Conservation (phyloP, 2,888 invertebrate genomes). For the Drosophila monieri region DNA sequence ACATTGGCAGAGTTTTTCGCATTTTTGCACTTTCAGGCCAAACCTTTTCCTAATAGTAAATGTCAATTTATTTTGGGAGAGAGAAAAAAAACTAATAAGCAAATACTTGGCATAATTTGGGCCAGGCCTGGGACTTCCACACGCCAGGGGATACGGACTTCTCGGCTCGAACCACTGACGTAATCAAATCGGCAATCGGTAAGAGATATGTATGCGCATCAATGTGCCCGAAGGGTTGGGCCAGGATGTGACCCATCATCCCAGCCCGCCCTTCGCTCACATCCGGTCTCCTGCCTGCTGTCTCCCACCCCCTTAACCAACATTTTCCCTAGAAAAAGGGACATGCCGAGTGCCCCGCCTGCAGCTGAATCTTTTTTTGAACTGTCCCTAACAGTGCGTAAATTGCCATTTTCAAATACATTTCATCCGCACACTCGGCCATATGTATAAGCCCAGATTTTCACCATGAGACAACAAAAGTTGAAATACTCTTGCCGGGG, state of each 20-base stretch:
- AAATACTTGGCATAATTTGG: conserved; percentile 78
- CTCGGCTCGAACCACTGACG: conserved; percentile 62
- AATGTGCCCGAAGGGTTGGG: conserved; percentile 63
- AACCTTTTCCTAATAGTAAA: conserved; percentile 75
- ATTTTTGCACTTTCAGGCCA: conserved; percentile 60
- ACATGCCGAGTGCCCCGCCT: conserved; percentile 54
- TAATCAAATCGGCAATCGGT: conserved; percentile 76
- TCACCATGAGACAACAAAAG: conserved; percentile 39
- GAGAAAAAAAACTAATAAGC: conserved; percentile 67
- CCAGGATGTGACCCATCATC: conserved; percentile 13
- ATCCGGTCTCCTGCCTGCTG: neutral
- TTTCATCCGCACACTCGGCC: conserved; percentile 57
- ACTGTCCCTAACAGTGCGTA: conserved; percentile 70
- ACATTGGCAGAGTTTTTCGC: conserved; percentile 63
- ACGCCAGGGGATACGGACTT: conserved; percentile 59
- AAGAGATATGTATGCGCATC: conserved; percentile 69
- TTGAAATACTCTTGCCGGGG: conserved; percentile 35
- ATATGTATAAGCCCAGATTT: conserved; percentile 25
- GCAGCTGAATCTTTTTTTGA: conserved; percentile 62
- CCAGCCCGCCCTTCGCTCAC: conserved; percentile 1
- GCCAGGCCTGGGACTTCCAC: conserved; percentile 31
- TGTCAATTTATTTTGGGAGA: conserved; percentile 62
- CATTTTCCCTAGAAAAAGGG: conserved; percentile 33
- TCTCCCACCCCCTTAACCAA: conserved; percentile 13
- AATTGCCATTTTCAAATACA: conserved; percentile 76